phyloP scores from a whole-genome alignment of 2,797 vertebrate species.

The Gallinago solitaria region DNA sequence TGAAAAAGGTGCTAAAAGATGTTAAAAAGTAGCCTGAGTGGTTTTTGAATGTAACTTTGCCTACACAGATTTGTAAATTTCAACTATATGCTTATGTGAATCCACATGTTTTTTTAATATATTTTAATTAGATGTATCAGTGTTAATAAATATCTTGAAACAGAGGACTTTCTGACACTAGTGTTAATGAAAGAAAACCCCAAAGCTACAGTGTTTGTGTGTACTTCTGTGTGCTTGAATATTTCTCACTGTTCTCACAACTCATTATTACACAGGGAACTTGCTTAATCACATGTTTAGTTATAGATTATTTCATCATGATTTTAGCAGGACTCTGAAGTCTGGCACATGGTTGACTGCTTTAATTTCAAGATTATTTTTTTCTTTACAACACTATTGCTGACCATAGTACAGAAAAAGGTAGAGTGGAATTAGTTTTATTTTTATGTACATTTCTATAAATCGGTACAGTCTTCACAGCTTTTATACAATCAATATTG shows the following conservation, averaged over 20 bases:
- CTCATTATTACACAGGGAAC: neutral
- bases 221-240: neutral
- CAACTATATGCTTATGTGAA: neutral
- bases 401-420: neutral
- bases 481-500: neutral
- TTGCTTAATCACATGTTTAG: neutral
- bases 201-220: neutral
- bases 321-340: neutral
- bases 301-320: neutral
- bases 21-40: neutral
- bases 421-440: neutral
- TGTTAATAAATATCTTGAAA: neutral
- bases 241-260: neutral
- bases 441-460: neutral
- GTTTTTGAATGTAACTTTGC: neutral
- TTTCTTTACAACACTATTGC: neutral
- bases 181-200: neutral
- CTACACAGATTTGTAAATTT: neutral
- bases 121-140: neutral
- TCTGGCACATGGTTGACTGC: neutral
- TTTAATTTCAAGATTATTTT: neutral
- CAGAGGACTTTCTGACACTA: neutral
- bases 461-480: neutral
- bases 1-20: neutral
- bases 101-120: neutral